phyloP scores from a whole-genome alignment of 92 coral and sea anemone species.

The Plumapathes pennacea region DNA sequence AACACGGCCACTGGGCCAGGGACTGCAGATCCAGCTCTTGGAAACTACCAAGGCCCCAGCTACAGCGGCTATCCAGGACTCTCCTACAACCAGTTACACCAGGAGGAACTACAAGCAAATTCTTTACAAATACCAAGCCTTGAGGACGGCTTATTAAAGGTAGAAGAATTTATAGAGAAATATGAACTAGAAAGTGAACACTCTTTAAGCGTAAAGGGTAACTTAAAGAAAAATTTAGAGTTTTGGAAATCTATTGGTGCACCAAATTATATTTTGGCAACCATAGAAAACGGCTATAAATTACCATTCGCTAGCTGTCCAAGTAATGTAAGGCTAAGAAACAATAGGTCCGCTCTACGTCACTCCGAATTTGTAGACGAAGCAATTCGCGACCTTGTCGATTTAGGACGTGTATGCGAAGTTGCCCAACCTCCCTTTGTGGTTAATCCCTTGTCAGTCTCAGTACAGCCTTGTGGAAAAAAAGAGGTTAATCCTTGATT shows the following conservation, averaged over 20 bases:
- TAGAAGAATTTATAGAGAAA: conserved; percentile 12
- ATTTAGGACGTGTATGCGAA: conserved; percentile 18
- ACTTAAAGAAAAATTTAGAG: conserved; percentile 17
- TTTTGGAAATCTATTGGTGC: conserved; percentile 53
- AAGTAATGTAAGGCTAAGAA: conserved; percentile 8
- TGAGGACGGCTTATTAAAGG: conserved; percentile 43
- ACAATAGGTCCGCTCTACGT: conserved; percentile 35
- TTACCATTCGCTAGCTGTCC: conserved; percentile 45
- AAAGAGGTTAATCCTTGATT: conserved; percentile 63
- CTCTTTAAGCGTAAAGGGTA: conserved; percentile 41
- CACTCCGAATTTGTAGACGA: conserved; percentile 33
- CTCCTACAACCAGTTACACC: conserved; percentile 28
- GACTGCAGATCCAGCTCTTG: conserved; percentile 23
- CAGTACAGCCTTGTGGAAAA: conserved; percentile 60
- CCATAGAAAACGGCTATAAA: conserved; percentile 43
- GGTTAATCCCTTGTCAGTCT: conserved; percentile 59
- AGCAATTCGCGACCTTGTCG: conserved; percentile 25
- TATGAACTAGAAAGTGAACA: conserved; percentile 39
- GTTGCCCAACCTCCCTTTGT: conserved; percentile 15
- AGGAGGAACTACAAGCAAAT: not conserved
- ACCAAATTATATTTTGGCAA: conserved; percentile 37
- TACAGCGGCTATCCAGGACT: conserved; percentile 14
- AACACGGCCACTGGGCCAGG: conserved; percentile 28
- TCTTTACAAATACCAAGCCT: conserved; percentile 4
- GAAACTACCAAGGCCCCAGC: conserved; percentile 12